Evolutionary conservation across 2,888 invertebrate genomes (phyloP).

Genomic region (Meiosimyza platycephala): DNA sequence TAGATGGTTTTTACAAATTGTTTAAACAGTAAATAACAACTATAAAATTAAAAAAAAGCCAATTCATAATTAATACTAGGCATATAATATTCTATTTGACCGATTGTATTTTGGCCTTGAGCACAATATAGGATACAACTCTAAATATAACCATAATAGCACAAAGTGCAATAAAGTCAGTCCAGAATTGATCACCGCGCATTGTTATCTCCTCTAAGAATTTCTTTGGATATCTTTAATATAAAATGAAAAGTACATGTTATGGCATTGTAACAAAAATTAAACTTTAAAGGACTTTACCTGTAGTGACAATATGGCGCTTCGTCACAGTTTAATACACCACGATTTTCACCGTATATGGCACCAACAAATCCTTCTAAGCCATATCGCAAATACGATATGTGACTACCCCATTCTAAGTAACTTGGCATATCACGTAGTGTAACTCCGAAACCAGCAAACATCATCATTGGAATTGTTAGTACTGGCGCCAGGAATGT

Average conservation of each 20-base stretch:
- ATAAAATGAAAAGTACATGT: conserved; percentile 32
- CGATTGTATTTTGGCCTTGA: conserved; percentile 79
- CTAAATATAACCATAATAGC: conserved; percentile 77
- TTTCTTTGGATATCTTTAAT: conserved; percentile 76
- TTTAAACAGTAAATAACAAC: conserved; percentile 6
- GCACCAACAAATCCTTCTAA: conserved; percentile 87
- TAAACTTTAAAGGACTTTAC: conserved; percentile 56
- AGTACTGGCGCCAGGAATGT: conserved; percentile 94
- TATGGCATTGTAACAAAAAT: background rate
- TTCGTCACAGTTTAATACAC: conserved; percentile 80
- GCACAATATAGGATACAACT: conserved; percentile 76
- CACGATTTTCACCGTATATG: conserved; percentile 85
- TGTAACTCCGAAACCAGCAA: conserved; percentile 94
- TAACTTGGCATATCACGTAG: conserved; percentile 87
- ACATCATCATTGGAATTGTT: conserved; percentile 95
- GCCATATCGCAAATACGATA: conserved; percentile 91
- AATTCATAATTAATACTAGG: conserved; percentile 8
- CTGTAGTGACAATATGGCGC: conserved; percentile 83
- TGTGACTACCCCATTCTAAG: conserved; percentile 90
- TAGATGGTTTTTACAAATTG: too few species aligned
- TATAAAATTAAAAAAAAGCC: background rate
- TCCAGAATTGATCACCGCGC: conserved; percentile 84
- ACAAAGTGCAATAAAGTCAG: conserved; percentile 80
- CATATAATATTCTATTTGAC: conserved; percentile 55
- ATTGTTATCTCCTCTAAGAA: conserved; percentile 87